Base-by-base conservation (phyloP, 2,113 vertebrate genomes). In the Oncorhynchus mykiss region DNA sequence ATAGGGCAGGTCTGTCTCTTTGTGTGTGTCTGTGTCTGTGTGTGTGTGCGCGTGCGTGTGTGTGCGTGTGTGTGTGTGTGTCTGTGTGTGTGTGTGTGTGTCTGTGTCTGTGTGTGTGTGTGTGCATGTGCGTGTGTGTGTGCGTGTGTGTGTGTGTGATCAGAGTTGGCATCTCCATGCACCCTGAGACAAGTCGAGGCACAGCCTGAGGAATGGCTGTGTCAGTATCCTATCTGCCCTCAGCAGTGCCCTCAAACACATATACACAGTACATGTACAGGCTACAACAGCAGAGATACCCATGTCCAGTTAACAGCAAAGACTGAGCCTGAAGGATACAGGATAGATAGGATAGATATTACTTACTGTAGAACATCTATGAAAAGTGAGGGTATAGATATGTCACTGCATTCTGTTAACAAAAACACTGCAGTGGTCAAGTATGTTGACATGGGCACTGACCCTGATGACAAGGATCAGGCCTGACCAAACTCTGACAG, bases 111-210 rank as follows among this genome's bases (percentile, higher is more conserved):
- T 5, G 4, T 31, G 29, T 31, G 29, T 31, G 29, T 31, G 29
- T 5, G 59, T 67, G 65, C 45, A 31, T 39, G 7, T 39, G 34
- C 9, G 34, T 39, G 34, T 39, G 34, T 39, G 34, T 39, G 34
- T 39, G 34, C 9, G 7, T 20, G 51, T 51, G 1, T 66, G 71
- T 71, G 66, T 75, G 82, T 67, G 16, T 45, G 45, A 70, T 77
- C 29, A 71, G 24, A 11, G 24, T 57, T 45, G 64, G 18, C 71
- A 82, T 85, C 72, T 84, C 72, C n/a, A 20, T 64, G 27, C 48
- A 78, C 22, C 51, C 62, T 69, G 16, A 80, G 72, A 79, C 78
- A 84, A 77, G 76, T 74, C 80, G 68, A 73, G 80, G 73, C 73
- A 80, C 67, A 68, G 5, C 57, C 39, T 65, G 8, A 69, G 45